Evolutionary conservation across 2,888 invertebrate genomes (phyloP), one percentile per base, ranked within the genome.

Genomic region (Drosophila gaucha): DNA sequence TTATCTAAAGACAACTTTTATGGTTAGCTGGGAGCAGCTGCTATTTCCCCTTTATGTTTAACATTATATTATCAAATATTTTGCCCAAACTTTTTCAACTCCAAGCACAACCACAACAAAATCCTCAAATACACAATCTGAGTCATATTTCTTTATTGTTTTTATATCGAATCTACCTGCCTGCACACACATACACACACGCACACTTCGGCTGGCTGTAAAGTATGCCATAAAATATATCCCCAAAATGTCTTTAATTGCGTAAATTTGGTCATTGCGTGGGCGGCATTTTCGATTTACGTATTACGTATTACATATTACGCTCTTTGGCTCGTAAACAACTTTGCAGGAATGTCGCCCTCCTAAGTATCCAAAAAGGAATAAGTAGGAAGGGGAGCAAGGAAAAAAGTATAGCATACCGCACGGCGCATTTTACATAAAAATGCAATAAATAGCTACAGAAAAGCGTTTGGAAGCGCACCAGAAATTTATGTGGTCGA

Each of bases 401-500:
- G 28, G 10, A 52, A 46, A 35, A 63, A 47, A 51, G 74, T 56
- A 60, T 64, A 57, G 85, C 74, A 80, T 78, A 80, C 82, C 79
- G 57, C 78, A 72, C 59, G 74, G 67, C 76, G 69, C 68, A 77
- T 77, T 88, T 83, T 86, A 86, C 89, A 87, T 89, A 87, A 87
- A 89, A 87, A 84, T 86, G 86, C 88, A 86, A 87, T 87, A 87
- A 87, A 87, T 88, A 86, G 74, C 80, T 65, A 54, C 67, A 67
- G 66, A 60, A 65, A 63, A 67, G 30, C 68, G 69, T 67, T 76
- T 73, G 77, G 74, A 74, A 77, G 78, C 74, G 70, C 80, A 74
- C 64, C 66, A 60, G 59, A 80, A 86, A 88, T 82, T 80, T 87
- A 83, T 82, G 73, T 76, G 70, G 75, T 56, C 47, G 52, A 67